Conservation (phyloP, 2,888 invertebrate species). For the Drosophila yooni region DNA sequence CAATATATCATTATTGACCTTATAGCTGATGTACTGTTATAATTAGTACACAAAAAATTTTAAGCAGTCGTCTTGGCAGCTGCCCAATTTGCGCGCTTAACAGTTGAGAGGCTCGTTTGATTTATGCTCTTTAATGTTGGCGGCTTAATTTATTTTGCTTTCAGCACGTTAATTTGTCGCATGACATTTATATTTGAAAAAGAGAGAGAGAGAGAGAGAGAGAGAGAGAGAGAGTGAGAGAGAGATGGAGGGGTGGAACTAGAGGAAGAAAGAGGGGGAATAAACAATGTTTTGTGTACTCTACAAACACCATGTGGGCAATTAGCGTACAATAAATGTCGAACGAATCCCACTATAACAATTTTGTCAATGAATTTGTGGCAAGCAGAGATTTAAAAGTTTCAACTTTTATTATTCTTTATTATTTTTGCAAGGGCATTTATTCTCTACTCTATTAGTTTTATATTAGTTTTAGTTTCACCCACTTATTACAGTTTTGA, state of each 20-base stretch:
- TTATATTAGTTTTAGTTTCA: constrained; percentile 49
- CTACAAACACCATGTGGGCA: constrained; percentile 2
- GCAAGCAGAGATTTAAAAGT: background rate
- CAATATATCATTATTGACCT: background rate
- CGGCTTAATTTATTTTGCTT: constrained; percentile 61
- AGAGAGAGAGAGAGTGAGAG: background rate
- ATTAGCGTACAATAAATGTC: constrained; percentile 3
- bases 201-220: background rate
- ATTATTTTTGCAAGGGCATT: background rate
- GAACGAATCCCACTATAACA: background rate
- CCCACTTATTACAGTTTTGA: constrained; percentile 62
- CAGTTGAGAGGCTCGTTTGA: constrained; percentile 45
- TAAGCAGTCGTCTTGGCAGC: constrained; percentile 40
- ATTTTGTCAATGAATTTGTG: background rate
- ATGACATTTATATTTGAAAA: constrained; percentile 26
- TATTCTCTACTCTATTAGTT: constrained; percentile 1
- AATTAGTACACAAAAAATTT: constrained; percentile 16
- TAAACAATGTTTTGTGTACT: background rate
- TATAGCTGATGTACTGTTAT: background rate
- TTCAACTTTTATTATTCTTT: background rate
- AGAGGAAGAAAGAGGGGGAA: background rate
- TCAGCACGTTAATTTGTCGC: constrained; percentile 61
- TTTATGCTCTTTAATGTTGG: constrained; percentile 63
- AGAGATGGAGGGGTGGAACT: background rate
- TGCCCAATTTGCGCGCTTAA: constrained; percentile 31